Conservation (phyloP, 1,140 invertebrate species). For the Eubasilissa regina region DNA sequence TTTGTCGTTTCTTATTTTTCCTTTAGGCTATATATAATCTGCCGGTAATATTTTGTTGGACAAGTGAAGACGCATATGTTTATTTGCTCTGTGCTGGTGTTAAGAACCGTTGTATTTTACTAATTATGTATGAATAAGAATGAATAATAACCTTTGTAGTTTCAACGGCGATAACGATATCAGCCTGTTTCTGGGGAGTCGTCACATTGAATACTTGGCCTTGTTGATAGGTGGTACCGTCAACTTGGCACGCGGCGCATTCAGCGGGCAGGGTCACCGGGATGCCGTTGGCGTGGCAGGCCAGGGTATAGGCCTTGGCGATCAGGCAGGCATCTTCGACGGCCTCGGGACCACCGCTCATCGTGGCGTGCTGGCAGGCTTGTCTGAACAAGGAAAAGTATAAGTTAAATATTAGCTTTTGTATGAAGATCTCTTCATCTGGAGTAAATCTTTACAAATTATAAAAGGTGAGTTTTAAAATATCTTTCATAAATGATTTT, state of each 20-base stretch:
- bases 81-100: too few relatives aligned
- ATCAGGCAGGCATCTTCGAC: constrained; percentile 73
- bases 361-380: constrained; percentile 78
- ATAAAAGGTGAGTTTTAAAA: too few relatives aligned
- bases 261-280: constrained; percentile 72
- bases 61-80: too few relatives aligned
- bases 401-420: too few relatives aligned
- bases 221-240: constrained; percentile 68
- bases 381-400: constrained; percentile 68
- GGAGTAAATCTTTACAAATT: too few relatives aligned
- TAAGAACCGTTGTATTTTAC: too few relatives aligned
- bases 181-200: constrained; percentile 79
- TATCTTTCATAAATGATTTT: too few relatives aligned
- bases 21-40: too few relatives aligned
- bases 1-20: too few relatives aligned
- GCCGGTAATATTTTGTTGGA: too few relatives aligned
- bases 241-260: constrained; percentile 77
- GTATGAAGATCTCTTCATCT: too few relatives aligned
- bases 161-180: constrained; percentile 82
- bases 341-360: constrained; percentile 68
- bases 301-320: constrained; percentile 74
- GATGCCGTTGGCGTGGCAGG: constrained; percentile 72
- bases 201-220: constrained; percentile 78
- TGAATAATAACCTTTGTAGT: constrained; percentile 70
- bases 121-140: too few relatives aligned